Evolutionary conservation across 2,888 invertebrate species (phyloP).

Genomic region (Tipula confusa): DNA sequence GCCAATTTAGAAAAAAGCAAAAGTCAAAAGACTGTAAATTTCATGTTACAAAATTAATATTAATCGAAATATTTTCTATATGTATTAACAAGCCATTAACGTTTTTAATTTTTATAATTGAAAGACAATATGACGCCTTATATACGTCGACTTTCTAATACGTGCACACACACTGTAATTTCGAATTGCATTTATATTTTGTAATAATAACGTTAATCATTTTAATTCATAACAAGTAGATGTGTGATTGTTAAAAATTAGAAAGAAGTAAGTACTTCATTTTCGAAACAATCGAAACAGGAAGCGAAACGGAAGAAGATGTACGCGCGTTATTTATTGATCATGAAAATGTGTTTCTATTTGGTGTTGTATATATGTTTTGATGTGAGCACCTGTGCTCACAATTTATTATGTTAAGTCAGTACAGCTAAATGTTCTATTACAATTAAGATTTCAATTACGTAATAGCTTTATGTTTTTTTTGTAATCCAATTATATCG

Average conservation of each 20-base stretch:
- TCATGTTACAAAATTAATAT: neutral
- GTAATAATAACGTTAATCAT: slow-evolving; percentile 12
- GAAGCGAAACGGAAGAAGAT: neutral
- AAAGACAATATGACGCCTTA: neutral
- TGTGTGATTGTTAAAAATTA: neutral
- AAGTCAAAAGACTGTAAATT: neutral
- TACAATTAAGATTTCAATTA: neutral
- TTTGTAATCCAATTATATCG: neutral
- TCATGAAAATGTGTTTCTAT: neutral
- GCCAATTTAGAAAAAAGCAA: neutral
- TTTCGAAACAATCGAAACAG: neutral
- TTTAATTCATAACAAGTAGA: neutral
- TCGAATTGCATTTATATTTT: neutral
- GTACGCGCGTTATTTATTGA: neutral
- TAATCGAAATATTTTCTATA: neutral
- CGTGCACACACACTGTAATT: neutral
- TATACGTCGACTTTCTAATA: neutral
- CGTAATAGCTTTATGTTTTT: neutral
- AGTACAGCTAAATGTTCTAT: neutral
- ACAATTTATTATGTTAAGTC: neutral
- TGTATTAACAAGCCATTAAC: neutral
- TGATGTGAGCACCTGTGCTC: neutral
- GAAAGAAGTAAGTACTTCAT: neutral
- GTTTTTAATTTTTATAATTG: neutral
- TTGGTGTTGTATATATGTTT: neutral